A percentile compares a stretch with the other conserved stretches of the same genome.
phyloP scores from a whole-genome alignment of 1,140 invertebrate genomes.

The Ptiloglossa arizonensis region DNA sequence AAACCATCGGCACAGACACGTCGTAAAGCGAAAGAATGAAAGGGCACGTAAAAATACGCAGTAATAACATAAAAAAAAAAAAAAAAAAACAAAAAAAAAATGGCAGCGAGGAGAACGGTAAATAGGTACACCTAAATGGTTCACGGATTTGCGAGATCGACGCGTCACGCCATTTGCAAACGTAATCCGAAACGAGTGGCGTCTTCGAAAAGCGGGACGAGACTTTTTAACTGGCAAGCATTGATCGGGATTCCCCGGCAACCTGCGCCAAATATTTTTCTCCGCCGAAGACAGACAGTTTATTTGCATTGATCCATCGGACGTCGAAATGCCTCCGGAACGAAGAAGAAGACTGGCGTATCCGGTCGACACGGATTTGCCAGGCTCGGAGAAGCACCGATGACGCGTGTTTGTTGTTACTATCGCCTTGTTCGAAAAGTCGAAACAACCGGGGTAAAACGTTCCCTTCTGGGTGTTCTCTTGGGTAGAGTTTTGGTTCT shows the following conservation, averaged over 20 bases:
- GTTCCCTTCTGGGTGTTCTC: conserved; percentile 63
- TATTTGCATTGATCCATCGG: conserved; percentile 73
- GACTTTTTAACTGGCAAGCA: conserved; percentile 19
- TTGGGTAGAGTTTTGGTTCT: background rate
- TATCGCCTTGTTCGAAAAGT: conserved; percentile 68
- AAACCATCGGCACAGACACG: no score
- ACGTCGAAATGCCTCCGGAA: conserved; percentile 60
- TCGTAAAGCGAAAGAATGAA: no score
- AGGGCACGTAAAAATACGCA: no score
- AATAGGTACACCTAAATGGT: no score
- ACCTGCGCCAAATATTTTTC: conserved; percentile 65
- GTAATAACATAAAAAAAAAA: no score
- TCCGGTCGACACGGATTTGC: conserved; percentile 67
- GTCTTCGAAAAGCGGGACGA: background rate
- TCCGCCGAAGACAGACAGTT: conserved; percentile 58
- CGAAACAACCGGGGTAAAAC: conserved; percentile 60
- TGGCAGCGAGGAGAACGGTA: no score
- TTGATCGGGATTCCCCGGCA: conserved; percentile 22
- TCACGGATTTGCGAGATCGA: conserved; percentile 6
- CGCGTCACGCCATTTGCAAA: conserved; percentile 14
- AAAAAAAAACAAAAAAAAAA: no score
- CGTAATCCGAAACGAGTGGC: conserved; percentile 18
- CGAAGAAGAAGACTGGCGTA: conserved; percentile 66
- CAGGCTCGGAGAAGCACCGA: conserved; percentile 56
- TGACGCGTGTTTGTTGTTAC: conserved; percentile 73